Evolutionary conservation across 2,797 vertebrate genomes (phyloP), one percentile per base, ranked within the genome.

Genomic region (Poecilia picta): DNA sequence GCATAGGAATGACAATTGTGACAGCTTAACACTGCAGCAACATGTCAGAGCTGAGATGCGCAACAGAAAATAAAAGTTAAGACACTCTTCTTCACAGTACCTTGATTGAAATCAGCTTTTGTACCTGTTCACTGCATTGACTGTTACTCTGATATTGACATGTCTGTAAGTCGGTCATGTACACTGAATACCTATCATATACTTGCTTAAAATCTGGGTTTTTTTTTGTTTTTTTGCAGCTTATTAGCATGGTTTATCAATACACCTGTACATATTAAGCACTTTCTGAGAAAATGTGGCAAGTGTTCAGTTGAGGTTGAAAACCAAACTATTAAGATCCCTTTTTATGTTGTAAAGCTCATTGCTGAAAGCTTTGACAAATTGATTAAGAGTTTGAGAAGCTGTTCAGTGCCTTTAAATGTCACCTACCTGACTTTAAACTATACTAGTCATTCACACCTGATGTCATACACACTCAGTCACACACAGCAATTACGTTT

Each of bases 41-140:
- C 78, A 20, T 49, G 36, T 84, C 80, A 57, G 85, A 83, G 75
- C 83, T 77, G 12, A 81, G 80, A 76, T 59, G 72, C 81, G 76
- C 70, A 85, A 86, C 49, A 64, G 4, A 74, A 77, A 81, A 76
- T 62, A 72, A 72, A 45, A 45, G 73, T 73, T 55, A 87, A 89
- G 85, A 92, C 84, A 83, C 89, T 87, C 81, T 15, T 88, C 72
- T 76, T 84, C 80, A 83, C 85, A 89, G 85, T 85, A 87, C 71
- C 81, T 85, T 53, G 49, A n/a, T 66, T 80, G 39, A 66, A 85
- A 80, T 74, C 3, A 86, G 59, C 81, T 53, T 70, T 79, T 71
- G 4, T 81, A 57, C 78, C 72, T 73, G 59, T 71, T 84, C 78
- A 75, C 74, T 36, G 16, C 15, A 31, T 49, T 28, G 25, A 46